Conservation (phyloP, 2,113 vertebrate species). For the Peromyscus maniculatus region DNA sequence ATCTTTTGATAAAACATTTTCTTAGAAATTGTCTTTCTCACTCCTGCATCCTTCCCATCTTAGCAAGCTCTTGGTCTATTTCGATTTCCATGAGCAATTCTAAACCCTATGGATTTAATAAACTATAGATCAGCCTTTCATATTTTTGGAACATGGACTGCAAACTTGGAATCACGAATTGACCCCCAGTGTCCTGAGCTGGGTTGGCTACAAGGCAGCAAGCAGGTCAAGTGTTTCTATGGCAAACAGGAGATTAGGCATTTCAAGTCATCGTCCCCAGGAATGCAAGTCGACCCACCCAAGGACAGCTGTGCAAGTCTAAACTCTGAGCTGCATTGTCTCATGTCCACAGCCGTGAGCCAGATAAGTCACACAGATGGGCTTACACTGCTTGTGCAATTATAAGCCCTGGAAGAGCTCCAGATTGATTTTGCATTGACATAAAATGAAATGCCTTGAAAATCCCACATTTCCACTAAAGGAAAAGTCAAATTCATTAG, state of each 20-base stretch:
- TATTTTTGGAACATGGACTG: background rate
- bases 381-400: constrained; percentile 20
- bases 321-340: constrained; percentile 61
- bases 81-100: constrained; percentile 41
- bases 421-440: background rate
- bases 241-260: constrained; percentile 52
- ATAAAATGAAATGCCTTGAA: background rate
- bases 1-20: constrained; percentile 24
- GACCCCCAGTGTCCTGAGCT: constrained; percentile 32
- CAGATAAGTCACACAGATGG: constrained; percentile 54
- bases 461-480: background rate
- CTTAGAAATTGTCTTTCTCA: constrained; percentile 34
- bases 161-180: constrained; percentile 21
- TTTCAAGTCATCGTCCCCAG: constrained; percentile 50
- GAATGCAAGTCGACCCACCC: constrained; percentile 65
- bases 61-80: background rate
- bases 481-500: background rate
- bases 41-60: background rate
- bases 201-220: constrained; percentile 21
- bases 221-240: constrained; percentile 40
- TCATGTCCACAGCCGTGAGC: constrained; percentile 22
- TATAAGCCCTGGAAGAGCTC: constrained; percentile 9
- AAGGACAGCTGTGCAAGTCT: constrained; percentile 51
- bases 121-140: background rate
- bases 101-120: constrained; percentile 4